Percentiles rank a stretch among this genome's conserved stretches.
phyloP scores from a whole-genome alignment of 2,888 invertebrate genomes.

The Sarcophaga subvicina region DNA sequence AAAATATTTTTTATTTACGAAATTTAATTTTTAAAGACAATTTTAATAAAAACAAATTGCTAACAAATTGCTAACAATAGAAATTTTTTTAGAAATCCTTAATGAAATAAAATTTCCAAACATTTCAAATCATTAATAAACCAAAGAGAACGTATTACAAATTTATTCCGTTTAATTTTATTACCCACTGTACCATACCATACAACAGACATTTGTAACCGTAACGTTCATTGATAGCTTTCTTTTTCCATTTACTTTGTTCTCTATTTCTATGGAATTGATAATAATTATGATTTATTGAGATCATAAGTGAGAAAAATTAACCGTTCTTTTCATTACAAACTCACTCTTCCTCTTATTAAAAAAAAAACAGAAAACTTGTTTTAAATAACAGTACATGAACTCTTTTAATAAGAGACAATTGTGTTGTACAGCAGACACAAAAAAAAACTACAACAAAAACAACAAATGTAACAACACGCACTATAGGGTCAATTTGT shows the following conservation, averaged over 20 bases:
- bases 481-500: slow-evolving; percentile 67
- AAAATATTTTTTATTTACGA: background rate
- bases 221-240: too few species aligned
- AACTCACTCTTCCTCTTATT: slow-evolving; percentile 3
- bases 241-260: too few species aligned
- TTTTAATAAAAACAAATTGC: background rate
- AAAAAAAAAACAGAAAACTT: background rate
- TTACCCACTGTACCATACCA: too few species aligned
- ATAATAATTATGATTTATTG: slow-evolving; percentile 44
- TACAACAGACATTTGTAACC: too few species aligned
- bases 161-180: too few species aligned
- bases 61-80: background rate
- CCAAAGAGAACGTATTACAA: too few species aligned
- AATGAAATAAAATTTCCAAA: background rate
- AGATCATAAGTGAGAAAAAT: slow-evolving; percentile 33
- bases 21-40: background rate
- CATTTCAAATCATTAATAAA: too few species aligned
- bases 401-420: too few species aligned
- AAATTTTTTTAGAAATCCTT: background rate
- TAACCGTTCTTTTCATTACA: background rate
- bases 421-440: background rate
- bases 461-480: slow-evolving; percentile 45
- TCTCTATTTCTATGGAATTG: slow-evolving; percentile 31
- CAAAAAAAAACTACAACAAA: background rate
- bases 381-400: too few species aligned